Percentiles rank a stretch among this genome's conserved stretches.
These are phyloP conservation scores for Epizoanthus ramosus DNA, from an alignment of 92 coral and sea anemone species.

Conservation along the genomic window DNA sequence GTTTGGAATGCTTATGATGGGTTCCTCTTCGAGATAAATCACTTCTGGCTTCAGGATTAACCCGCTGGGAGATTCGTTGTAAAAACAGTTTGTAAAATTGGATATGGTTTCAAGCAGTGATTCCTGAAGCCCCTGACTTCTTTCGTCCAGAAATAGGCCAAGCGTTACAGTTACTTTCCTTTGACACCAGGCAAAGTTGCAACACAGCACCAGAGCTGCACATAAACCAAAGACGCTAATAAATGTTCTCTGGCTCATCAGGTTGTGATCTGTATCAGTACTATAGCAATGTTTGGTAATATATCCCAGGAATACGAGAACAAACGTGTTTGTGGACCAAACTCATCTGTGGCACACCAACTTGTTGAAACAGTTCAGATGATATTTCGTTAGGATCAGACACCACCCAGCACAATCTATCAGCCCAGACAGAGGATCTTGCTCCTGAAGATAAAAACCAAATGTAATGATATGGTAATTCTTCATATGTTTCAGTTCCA, in stretches of 20 bases:
- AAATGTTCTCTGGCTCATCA: conserved; percentile 10
- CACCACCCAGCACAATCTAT: neutral
- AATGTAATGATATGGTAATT: neutral
- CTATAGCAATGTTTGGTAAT: conserved; percentile 6
- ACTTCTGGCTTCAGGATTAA: conserved; percentile 29
- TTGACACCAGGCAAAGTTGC: conserved; percentile 17
- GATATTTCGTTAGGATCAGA: neutral
- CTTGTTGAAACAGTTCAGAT: neutral
- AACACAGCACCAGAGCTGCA: conserved; percentile 12
- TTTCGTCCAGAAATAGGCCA: conserved; percentile 13
- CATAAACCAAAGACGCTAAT: neutral
- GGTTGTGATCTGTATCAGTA: conserved; percentile 9
- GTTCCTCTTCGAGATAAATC: conserved; percentile 42
- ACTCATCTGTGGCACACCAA: conserved; percentile 6
- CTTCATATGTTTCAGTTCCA: too few relatives aligned
- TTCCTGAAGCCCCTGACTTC: neutral
- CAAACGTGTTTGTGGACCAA: neutral
- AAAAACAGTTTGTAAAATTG: conserved; percentile 11
- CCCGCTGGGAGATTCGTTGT: neutral
- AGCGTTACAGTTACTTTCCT: neutral
- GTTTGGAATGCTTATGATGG: conserved; percentile 51
- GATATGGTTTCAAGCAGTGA: conserved; percentile 5
- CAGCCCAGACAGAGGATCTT: neutral
- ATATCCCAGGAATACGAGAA: neutral
- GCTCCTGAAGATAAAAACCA: neutral